Evolutionary conservation across 2,797 vertebrate genomes (phyloP).

Genomic region (Dipus sagitta): DNA sequence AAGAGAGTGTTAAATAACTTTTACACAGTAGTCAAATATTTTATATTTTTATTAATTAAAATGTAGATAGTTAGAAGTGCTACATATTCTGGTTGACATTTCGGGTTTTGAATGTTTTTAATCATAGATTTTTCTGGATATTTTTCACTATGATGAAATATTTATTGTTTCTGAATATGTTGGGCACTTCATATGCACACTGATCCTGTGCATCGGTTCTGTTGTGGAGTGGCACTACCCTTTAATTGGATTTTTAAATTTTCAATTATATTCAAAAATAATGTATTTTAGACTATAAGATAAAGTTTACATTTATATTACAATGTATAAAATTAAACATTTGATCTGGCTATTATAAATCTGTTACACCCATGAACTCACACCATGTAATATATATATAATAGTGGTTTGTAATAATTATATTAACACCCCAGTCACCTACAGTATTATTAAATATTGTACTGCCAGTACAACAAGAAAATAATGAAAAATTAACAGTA

Average conservation of each 20-base stretch:
- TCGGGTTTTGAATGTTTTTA: background rate
- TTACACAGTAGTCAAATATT: background rate
- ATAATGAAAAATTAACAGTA: background rate
- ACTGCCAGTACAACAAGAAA: background rate
- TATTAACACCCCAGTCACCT: background rate
- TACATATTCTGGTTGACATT: background rate
- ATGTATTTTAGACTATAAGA: background rate
- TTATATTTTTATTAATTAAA: background rate
- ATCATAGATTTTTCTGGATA: background rate
- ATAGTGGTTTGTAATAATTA: background rate
- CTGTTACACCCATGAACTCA: too few species aligned
- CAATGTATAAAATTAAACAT: background rate
- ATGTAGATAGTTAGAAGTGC: background rate
- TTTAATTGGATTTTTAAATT: background rate
- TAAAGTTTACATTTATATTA: background rate
- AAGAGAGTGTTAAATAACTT: background rate
- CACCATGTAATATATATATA: too few species aligned
- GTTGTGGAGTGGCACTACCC: background rate
- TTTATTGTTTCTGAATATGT: background rate
- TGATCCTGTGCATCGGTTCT: background rate
- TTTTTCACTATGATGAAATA: background rate
- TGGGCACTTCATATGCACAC: background rate
- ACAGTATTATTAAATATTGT: background rate
- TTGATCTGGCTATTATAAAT: too few species aligned
- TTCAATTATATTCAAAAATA: background rate